Evolutionary conservation across 2,113 vertebrate genomes (phyloP), one percentile per base, ranked within the genome.

Genomic region (Amphilophus citrinellus): DNA sequence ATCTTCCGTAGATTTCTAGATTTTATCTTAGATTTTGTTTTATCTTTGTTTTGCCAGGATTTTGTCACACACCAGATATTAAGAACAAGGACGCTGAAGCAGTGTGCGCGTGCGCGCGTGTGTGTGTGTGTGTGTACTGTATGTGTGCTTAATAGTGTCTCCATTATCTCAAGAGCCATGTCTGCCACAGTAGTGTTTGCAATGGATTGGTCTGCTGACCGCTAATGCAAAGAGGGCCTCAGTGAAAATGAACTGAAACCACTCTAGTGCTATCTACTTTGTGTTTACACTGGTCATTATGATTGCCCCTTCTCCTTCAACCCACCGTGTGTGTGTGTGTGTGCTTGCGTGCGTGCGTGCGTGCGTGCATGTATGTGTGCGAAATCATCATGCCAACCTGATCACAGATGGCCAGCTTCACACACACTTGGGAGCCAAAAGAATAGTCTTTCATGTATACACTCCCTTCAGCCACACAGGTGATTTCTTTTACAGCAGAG

Each of bases 251-350:
- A 94, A 90, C 88, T 63, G 71, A 76, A 59, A 39, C 81, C 84
- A 87, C 87, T 92, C 80, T 59, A 62, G 61, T 61, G 87, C 88
- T 79, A 75, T 92, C 87, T 79, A 7, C 89, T 80, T 50, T 65
- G 81, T 92, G 89, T 94, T 95, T 93, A 84, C 91, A 76, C 60
- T 9, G 17, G 44, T 88, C 87, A 92, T 94, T 84, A 90, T 66
- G 75, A 76, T 81, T 5, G 27, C 76, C 75, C 56, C 47, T 47
- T 78, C 63, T 9, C 50, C 37, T 65, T 85, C 61, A 39, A 66
- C 7, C 44, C 39, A 65, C 80, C 53, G n/a, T 79, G 42, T 57
- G 15, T 81, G 15, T 81, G 58, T 85, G 77, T 76, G 62, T 87
- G 65, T 86, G 61, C 47, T 75, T 15, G 44, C 2, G 14, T 13